Evolutionary conservation across 2,113 vertebrate genomes (phyloP), one percentile per base, ranked within the genome.

Genomic region (Zapornia atra): DNA sequence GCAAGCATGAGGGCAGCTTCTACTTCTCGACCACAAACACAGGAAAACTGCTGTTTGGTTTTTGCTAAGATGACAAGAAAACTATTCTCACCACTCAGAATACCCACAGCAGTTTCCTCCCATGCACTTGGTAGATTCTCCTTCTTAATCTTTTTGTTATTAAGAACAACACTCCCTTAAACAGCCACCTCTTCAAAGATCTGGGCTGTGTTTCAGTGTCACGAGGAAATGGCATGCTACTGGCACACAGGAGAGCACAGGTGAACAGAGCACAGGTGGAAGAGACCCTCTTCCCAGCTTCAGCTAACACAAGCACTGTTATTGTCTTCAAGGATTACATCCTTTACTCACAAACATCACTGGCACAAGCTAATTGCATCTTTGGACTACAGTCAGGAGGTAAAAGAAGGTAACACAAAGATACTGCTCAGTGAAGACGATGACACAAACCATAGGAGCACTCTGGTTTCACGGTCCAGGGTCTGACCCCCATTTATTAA

Each of bases 401-500:
- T 42, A 53, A 60, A 86, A 51, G 15, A 53, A 48, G 19, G 1
- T 2, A 75, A 56, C 29, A 65, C 53, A 71, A 16, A 31, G 33
- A 17, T 13, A 9, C 64, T 21, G 11, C 78, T 51, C 38, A 9
- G 68, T 61, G 8, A 15, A 44, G 83, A 84, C 0, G 10, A 80
- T 20, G 90, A 94, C 76, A 95, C 53, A 94, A 90, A 96, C 17
- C n/a, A 82, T 46, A 66, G 21, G 33, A 78, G 34, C 33, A 24
- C 59, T 93, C 78, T 8, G 28, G 69, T 92, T 95, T 94, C 85
- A 87, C 0, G 22, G 94, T 76, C 76, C 88, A 7, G 4, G 42
- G 81, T 65, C 91, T 82, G 90, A 69, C 95, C 75, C 87, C 64
- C 88, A 21, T 97, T 98, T 97, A 98, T 97, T 98, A 78, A 97